These are phyloP conservation scores for Puntigrus tetrazona DNA, from an alignment of 2,113 vertebrate species.

Conservation along the genomic window DNA sequence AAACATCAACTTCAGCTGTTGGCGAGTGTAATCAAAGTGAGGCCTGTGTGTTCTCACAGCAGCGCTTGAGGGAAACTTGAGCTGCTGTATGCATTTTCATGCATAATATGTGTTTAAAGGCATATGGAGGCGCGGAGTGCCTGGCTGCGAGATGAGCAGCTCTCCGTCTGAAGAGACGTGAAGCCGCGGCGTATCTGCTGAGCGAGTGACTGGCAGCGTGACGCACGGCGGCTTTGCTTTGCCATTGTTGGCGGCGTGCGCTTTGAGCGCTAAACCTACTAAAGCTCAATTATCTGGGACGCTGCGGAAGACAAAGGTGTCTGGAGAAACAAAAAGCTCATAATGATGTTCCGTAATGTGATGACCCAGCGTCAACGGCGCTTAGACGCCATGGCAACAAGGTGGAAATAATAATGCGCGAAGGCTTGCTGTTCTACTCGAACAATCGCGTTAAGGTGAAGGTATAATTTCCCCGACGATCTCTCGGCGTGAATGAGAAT, in stretches of 20 bases:
- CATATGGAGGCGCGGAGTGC: slow-evolving; percentile 26
- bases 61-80: slow-evolving; percentile 41
- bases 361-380: slow-evolving; percentile 28
- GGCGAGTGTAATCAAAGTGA: neutral
- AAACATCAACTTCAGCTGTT: neutral
- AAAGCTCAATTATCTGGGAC: slow-evolving; percentile 26
- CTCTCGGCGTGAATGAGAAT: neutral
- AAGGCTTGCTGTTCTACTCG: neutral
- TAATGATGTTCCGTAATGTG: slow-evolving; percentile 38
- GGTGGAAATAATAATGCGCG: neutral
- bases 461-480: neutral
- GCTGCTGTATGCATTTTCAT: slow-evolving; percentile 52
- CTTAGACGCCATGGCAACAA: neutral
- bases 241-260: neutral
- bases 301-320: neutral
- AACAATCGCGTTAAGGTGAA: neutral
- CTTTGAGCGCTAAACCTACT: neutral
- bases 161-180: neutral
- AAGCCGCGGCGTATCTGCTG: neutral
- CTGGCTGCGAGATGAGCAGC: neutral
- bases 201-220: neutral
- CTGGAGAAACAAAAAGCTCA: slow-evolving; percentile 23
- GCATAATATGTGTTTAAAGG: slow-evolving; percentile 49
- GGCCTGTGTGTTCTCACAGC: neutral
- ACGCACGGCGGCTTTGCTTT: neutral